Evolutionary conservation across 2,888 invertebrate species (phyloP), one percentile per base, ranked within the genome.

Genomic region (Clistopyga incitator): DNA sequence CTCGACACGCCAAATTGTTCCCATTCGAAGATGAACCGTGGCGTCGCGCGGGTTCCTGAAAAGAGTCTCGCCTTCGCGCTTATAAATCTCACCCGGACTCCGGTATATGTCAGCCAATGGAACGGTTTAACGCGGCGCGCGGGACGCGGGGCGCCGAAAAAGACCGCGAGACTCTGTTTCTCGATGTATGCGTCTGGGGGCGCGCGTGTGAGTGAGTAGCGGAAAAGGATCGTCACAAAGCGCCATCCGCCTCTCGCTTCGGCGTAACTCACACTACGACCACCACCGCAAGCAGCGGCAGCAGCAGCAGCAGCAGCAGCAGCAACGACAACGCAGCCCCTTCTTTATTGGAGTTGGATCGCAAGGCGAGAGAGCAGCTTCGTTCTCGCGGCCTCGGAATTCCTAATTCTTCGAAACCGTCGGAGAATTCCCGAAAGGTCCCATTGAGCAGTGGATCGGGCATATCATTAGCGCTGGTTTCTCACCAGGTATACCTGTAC

Each of bases 401-500:
- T 92, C 92, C 92, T 92, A 92, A 93, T 93, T 93, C 93, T 90
- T 91, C 92, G 92, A 93, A 93, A 93, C 91, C 92, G 92, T 90
- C 91, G 91, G 89, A 91, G 93, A 93, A 93, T 93, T 93, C 93
- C 91, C 91, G 92, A 93, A 93, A 93, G 92, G 90, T 91, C 88
- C 91, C 92, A 93, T 92, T 92, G 92, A 88, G 84, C 82, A 38
- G 85, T 86, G 88, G 89, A 88, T 89, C 90, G 88, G 89, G 92
- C 92, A 92, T 92, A 92, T 92, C 92, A 92, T 93, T 92, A 93
- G 92, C 90, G 90, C 90, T 86, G 42, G 65, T 42, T 83, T 77
- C 83, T 80, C 68, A 68, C 59, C 92, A 91, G 91, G 91, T 92
- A 91, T 82, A 76, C 52, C 77, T 47, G 71, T 76, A 68, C 74